Evolutionary conservation across 2,113 vertebrate species (phyloP).

Genomic region (Limanda limanda): DNA sequence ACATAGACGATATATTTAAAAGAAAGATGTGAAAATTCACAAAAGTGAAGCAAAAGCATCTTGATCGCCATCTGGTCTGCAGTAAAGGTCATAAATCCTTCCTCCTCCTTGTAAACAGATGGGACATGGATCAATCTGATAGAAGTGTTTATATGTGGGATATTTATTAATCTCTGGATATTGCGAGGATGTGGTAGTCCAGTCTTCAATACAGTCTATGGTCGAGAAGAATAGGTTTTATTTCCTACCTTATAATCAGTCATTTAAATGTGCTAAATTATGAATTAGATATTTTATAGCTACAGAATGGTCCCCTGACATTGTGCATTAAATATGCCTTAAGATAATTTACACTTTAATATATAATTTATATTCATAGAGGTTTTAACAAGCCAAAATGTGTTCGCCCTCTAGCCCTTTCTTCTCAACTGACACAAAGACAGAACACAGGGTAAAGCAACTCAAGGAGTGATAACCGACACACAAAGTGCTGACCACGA

Average conservation of each 20-base stretch:
- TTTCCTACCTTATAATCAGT: neutral
- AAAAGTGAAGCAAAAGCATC: no score
- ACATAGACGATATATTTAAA: no score
- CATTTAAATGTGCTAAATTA: conserved; percentile 1
- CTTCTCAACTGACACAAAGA: neutral
- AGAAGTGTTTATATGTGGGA: neutral
- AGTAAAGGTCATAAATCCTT: no score
- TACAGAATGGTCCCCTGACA: neutral
- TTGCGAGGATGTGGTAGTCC: no score
- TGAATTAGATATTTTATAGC: neutral
- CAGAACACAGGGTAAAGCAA: neutral
- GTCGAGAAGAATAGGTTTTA: neutral
- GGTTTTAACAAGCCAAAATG: neutral
- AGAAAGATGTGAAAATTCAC: no score
- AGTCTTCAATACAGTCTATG: no score
- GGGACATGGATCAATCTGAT: neutral
- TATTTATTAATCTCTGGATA: neutral
- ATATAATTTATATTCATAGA: neutral
- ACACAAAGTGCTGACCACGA: neutral
- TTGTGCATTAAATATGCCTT: neutral
- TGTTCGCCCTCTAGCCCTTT: neutral
- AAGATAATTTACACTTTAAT: neutral
- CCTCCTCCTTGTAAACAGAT: neutral
- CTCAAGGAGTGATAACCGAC: neutral
- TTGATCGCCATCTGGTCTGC: no score